Conservation (phyloP, 2,113 vertebrate species). For the Ornithorhynchus anatinus region DNA sequence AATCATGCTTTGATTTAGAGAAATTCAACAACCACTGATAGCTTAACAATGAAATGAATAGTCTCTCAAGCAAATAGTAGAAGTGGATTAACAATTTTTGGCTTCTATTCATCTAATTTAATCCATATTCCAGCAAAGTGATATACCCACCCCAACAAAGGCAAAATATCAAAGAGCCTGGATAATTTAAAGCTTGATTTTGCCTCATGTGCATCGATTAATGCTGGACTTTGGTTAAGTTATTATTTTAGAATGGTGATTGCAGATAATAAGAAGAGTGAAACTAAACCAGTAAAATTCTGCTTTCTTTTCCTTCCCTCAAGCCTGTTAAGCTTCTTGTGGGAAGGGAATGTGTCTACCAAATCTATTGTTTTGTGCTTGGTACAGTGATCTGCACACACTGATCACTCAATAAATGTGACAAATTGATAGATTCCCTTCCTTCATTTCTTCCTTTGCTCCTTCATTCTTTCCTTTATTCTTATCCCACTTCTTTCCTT, state of each 20-base stretch:
- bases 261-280: too few relatives aligned
- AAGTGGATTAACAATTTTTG: slow-evolving; percentile 30
- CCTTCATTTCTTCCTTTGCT: not conserved
- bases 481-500: not conserved
- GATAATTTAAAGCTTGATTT: not conserved
- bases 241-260: too few relatives aligned
- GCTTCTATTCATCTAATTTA: slow-evolving; percentile 17
- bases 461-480: not conserved
- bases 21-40: slow-evolving; percentile 43
- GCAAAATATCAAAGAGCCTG: not conserved
- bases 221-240: not conserved
- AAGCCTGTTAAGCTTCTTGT: not conserved
- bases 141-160: not conserved
- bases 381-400: too few relatives aligned
- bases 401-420: too few relatives aligned
- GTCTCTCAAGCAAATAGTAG: slow-evolving; percentile 38
- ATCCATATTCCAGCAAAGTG: not conserved
- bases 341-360: too few relatives aligned
- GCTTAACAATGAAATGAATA: slow-evolving; percentile 51
- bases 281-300: too few relatives aligned
- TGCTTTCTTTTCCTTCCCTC: not conserved
- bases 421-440: not conserved
- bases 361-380: too few relatives aligned
- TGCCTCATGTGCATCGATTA: not conserved
- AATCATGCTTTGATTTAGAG: slow-evolving; percentile 60